Base-by-base conservation (phyloP, 2,888 invertebrate species). In the Lithophane leautieri region DNA sequence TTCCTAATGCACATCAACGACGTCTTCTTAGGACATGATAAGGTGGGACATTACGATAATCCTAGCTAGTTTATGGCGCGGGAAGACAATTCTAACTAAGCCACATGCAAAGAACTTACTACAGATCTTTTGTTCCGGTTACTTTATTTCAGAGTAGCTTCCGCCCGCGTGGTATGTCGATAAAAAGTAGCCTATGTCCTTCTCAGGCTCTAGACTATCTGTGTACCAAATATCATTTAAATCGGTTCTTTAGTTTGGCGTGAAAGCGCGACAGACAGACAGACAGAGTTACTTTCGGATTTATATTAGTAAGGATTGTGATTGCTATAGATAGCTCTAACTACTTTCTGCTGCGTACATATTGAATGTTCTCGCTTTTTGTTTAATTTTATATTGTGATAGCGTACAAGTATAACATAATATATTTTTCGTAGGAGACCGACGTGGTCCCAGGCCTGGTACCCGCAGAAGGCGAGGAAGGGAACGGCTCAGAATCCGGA, bases 1-100 rank as follows among this genome's bases (percentile, higher is more conserved):
- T 98, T 98, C 94, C 97, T 99, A 81, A 97, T 98, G 81, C 98
- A 97, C 91, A 95, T 99, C 79, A 99, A 99, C 93, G 98, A 99
- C 91, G 97, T 98, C 19, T 99, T 99, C 94, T 96, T 99, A 6
- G 99, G 99, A 7, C 96, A 95, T 22, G 93, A 94, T 28, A 94
- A 94, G 92, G 93, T 63, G 8, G 19, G 42, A 9, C 16, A 40
- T 25, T 22, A 16, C 16, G 1, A n/a, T 50, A n/a, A n/a, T 34
- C 19, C 11, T 62, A 67, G 34, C 6, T 50, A 9, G 47, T 47
- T 47, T 28, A 22, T 47, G 47, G 11, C 28, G 28, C 11, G 16
- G 19, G 11, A 12, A 34, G 3, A 34, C 12, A 12, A 22, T n/a
- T 4, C n/a, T n/a, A 16, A 34, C 52, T 34, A 34, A 12, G 14